These are phyloP conservation scores for Mercenaria mercenaria DNA, from an alignment of 1,140 invertebrate species.

Conservation along the genomic window DNA sequence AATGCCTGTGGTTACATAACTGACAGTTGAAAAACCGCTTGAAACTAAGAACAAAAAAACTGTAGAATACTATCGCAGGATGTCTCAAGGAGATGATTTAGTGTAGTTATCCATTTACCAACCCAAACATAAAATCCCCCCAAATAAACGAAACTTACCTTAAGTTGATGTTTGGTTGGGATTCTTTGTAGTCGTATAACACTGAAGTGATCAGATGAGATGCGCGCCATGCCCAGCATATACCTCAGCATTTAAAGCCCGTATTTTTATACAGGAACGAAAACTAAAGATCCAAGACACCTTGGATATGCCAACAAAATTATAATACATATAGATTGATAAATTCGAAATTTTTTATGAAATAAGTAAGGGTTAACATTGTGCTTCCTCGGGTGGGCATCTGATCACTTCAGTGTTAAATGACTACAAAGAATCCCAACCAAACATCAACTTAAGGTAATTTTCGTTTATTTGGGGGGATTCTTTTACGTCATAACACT, in stretches of 20 bases:
- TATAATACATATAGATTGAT: neutral
- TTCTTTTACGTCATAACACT: neutral
- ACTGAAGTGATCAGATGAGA: constrained; percentile 53
- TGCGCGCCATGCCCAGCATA: neutral
- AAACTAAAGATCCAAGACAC: too few species aligned
- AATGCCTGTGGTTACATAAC: too few species aligned
- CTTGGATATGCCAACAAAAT: neutral
- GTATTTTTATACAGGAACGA: neutral
- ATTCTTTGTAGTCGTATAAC: constrained; percentile 27
- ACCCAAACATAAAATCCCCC: too few species aligned
- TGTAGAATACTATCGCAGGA: too few species aligned
- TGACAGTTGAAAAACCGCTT: too few species aligned
- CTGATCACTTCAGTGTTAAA: constrained; percentile 26
- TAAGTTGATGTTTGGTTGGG: too few species aligned
- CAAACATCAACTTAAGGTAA: constrained; percentile 28
- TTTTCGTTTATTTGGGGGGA: constrained; percentile 28
- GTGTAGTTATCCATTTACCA: too few species aligned
- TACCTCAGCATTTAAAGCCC: constrained; percentile 14
- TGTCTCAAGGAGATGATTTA: too few species aligned
- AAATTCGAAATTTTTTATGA: neutral
- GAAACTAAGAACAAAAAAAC: too few species aligned
- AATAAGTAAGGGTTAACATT: neutral
- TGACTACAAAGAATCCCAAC: constrained; percentile 19
- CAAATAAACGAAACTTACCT: too few species aligned
- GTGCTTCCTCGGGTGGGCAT: constrained; percentile 1